Base-by-base conservation (phyloP, 1,140 invertebrate genomes). In the Magallana ariakensis region DNA sequence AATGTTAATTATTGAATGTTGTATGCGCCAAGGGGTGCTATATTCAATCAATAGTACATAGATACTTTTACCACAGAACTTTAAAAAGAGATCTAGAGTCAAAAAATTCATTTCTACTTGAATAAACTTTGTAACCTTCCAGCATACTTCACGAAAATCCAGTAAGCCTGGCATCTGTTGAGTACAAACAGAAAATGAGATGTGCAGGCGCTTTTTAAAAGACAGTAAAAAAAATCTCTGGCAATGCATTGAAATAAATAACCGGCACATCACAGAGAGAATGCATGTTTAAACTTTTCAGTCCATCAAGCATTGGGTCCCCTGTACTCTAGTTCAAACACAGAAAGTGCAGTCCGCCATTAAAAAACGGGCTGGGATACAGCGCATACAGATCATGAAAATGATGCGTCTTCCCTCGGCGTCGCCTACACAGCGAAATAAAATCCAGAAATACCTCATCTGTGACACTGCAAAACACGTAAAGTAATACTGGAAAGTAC, bases 401-500 rank as follows among this genome's bases (percentile, higher is more conserved):
- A 33, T 26, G 19, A 75, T 26, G 66, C 33, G 33, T 26, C 22
- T 75, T 75, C 33, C 66, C 66, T 26, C 33, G 13, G 62, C 11
- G 8, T 26, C 22, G 66, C 66, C 66, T 75, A 75, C 66, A 26
- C 66, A 75, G 11, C 33, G 66, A 75, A 75, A 75, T 75, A 75
- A 75, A 75, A 75, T 75, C 66, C 66, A 13, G 15, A 75, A 75
- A 75, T 75, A 75, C 66, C 33, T 75, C 66, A 75, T 26, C 66
- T 75, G 66, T 75, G 66, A 75, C 66, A 75, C 6, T 75, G 66
- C 9, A 11, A 13, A 75, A 75, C 22, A 75, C 26, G 66, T 75
- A 75, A 75, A 11, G 7, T 26, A 75, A 75, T 75, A 75, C 66
- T 5, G 22, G 5, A 11, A 13, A 75, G 66, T 75, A 26, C 66